Conservation (phyloP, 2,113 vertebrate species). For the Pogonocichla stellata region DNA sequence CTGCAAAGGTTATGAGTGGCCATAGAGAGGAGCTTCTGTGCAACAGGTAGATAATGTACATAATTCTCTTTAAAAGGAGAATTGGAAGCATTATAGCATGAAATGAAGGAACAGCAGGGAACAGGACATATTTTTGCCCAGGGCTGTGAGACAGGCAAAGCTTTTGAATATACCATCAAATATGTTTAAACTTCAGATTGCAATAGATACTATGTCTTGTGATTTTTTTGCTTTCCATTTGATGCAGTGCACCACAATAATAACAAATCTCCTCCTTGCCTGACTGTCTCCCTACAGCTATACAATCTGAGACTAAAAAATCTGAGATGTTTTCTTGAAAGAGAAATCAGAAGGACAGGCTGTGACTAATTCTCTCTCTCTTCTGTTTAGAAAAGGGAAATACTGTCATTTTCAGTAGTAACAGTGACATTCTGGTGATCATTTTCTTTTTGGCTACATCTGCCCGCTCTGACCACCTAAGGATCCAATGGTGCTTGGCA, state of each 20-base stretch:
- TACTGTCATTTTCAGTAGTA: background rate
- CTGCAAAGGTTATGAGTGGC: constrained; percentile 22
- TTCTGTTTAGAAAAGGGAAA: background rate
- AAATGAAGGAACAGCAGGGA: constrained; percentile 61
- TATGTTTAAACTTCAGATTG: constrained; percentile 3
- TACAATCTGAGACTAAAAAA: background rate
- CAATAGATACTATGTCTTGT: background rate
- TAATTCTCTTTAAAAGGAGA: constrained; percentile 14
- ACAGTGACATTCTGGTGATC: background rate
- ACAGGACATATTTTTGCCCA: constrained; percentile 1
- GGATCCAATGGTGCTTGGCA: background rate
- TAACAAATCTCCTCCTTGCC: background rate
- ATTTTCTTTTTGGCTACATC: background rate
- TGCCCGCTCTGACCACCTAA: background rate
- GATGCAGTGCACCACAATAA: background rate
- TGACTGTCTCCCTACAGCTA: background rate
- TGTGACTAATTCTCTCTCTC: background rate
- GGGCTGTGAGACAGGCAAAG: constrained; percentile 14
- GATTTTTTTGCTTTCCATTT: background rate
- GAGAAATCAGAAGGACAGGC: background rate
- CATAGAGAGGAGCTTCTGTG: background rate
- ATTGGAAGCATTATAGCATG: constrained; percentile 49
- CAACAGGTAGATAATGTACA: constrained; percentile 37
- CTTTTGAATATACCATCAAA: background rate
- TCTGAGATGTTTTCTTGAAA: background rate